Base-by-base conservation (phyloP, 2,113 vertebrate genomes). In the Pelobates fuscus region DNA sequence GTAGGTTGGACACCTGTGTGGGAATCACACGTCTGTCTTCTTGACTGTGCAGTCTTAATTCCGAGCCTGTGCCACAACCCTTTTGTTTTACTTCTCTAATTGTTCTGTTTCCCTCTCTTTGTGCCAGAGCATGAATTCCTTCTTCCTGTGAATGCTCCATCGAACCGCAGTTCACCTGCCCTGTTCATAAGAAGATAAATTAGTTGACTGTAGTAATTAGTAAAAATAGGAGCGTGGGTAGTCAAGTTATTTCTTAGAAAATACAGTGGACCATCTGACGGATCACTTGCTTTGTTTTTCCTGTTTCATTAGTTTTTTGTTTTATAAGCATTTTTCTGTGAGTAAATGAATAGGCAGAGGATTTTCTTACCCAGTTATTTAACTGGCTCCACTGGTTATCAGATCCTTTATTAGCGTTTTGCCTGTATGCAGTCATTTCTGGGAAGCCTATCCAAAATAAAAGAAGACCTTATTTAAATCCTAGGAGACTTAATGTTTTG, bases 1-100 rank as follows among this genome's bases (percentile, higher is more conserved):
- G 86, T 88, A 90, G 76, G 82, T 90, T 77, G 79, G 59, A 81
- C 58, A 26, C 54, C 29, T 55, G 18, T 23, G n/a, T 54, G 14
- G 14, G 37, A 41, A 1, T 41, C n/a, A n/a, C n/a, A n/a, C n/a
- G 37, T 41, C 37, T 41, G 44, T 18, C 2, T 41, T 23, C 17
- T 18, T 14, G 15, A 49, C 8, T 20, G 20, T 55, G 8, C 17
- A 5, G n/a, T 55, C 1, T 21, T 55, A 15, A 6, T 55, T 21
- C 52, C 52, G 7, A 14, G 27, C 26, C 32, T 70, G 54, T 59
- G 2, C 52, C 8, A 21, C 29, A 44, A 32, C 6, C 64, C 59
- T 37, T 37, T 58, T 70, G 67, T 70, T 24, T 41, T 18, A 18
- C 6, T 21, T 1, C 5, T 12, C 52, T 18, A 6, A 15, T 1